phyloP scores from a whole-genome alignment of 2,797 vertebrate genomes.

The Falco cherrug region DNA sequence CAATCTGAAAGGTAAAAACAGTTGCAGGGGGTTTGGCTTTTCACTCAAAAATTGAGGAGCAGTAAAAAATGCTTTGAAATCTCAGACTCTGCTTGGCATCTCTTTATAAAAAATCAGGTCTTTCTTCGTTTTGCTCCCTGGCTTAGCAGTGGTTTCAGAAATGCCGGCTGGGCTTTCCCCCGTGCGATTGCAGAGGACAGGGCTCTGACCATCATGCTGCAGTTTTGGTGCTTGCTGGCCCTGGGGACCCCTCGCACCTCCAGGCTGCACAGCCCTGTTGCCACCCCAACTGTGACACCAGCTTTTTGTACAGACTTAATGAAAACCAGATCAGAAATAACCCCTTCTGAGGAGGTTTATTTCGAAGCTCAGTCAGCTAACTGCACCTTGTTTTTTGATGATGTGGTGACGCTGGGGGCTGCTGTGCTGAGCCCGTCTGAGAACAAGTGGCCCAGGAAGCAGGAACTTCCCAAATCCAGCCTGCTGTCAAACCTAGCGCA shows the following conservation, averaged over 20 bases:
- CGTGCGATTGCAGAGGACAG: fast-evolving
- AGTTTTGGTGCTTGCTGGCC: fast-evolving
- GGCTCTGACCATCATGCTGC: fast-evolving
- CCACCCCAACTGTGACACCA: fast-evolving
- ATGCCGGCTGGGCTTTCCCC: background rate
- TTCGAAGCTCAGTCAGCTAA: background rate
- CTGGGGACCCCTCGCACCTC: background rate
- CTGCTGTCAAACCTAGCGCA: fast-evolving
- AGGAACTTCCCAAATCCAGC: background rate
- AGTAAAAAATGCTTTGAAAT: background rate
- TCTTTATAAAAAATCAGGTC: background rate
- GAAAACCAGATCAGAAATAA: background rate
- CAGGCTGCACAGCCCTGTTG: background rate
- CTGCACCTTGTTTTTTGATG: background rate
- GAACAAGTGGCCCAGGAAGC: fast-evolving
- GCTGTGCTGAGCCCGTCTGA: background rate
- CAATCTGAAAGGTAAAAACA: background rate
- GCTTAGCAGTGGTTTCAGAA: background rate
- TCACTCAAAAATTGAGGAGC: background rate
- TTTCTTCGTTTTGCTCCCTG: background rate
- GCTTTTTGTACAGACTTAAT: background rate
- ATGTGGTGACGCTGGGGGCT: background rate
- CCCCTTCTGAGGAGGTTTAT: background rate
- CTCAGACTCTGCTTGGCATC: background rate
- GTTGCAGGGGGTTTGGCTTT: background rate